These are phyloP conservation scores for Octopus bimaculoides DNA, from an alignment of 1,140 invertebrate genomes.

Conservation along the genomic window DNA sequence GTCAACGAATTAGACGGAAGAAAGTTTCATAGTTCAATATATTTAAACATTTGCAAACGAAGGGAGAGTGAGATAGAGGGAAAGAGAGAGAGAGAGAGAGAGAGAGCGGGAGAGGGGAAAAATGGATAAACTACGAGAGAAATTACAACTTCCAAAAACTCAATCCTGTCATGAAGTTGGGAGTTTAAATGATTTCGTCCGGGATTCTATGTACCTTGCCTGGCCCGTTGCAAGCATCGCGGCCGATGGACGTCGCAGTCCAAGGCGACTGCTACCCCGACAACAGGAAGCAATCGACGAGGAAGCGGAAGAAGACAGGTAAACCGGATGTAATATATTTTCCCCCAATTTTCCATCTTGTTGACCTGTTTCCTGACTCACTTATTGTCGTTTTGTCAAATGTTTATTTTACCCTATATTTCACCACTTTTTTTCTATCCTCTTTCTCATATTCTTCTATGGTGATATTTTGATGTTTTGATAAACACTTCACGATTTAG, in stretches of 20 bases:
- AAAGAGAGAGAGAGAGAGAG: not conserved
- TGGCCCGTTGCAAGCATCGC: conserved; percentile 35
- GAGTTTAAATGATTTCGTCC: conserved; percentile 29
- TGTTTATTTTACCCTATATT: too few species aligned
- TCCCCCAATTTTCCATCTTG: not conserved
- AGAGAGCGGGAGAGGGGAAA: not conserved
- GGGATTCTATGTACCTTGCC: conserved; percentile 34
- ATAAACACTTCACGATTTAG: too few species aligned
- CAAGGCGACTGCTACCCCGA: conserved; percentile 23
- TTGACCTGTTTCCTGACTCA: not conserved
- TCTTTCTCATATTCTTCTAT: too few species aligned
- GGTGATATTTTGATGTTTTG: too few species aligned
- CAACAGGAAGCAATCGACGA: conserved; percentile 34
- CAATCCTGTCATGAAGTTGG: conserved; percentile 31
- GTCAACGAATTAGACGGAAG: too few species aligned
- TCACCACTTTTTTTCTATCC: too few species aligned
- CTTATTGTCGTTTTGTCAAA: too few species aligned
- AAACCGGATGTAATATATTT: not conserved
- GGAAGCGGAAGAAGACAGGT: conserved; percentile 28
- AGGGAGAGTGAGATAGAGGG: too few species aligned
- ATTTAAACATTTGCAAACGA: too few species aligned
- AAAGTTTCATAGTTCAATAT: too few species aligned
- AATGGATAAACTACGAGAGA: conserved; percentile 35
- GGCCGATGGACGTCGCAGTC: conserved; percentile 20
- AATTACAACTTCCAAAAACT: conserved; percentile 32